Evolutionary conservation across 2,113 vertebrate genomes (phyloP).

Genomic region (Cyanistes caeruleus): DNA sequence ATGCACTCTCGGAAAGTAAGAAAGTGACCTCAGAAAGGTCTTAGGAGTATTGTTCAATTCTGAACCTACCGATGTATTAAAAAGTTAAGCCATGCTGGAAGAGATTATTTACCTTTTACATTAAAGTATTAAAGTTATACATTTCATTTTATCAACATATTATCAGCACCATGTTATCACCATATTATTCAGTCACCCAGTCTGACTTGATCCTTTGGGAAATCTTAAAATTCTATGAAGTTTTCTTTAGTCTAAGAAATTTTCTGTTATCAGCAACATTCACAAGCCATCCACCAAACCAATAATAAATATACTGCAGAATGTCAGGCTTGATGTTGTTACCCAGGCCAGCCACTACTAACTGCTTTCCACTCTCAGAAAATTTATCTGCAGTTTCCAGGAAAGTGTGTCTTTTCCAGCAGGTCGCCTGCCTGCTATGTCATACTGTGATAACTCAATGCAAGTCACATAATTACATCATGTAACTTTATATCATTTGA

Average conservation of each 20-base stretch:
- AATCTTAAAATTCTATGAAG: neutral
- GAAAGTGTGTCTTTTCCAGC: neutral
- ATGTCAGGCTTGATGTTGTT: neutral
- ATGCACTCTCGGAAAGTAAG: neutral
- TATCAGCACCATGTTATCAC: neutral
- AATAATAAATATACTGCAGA: constrained; percentile 50
- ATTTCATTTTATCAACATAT: constrained; percentile 5
- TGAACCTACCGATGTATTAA: neutral
- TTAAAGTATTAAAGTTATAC: neutral
- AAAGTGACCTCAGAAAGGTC: neutral
- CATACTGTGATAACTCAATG: constrained; percentile 59
- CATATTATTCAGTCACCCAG: neutral
- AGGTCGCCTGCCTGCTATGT: constrained; percentile 41
- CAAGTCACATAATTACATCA: constrained; percentile 50
- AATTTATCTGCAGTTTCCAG: constrained; percentile 62
- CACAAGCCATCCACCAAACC: neutral
- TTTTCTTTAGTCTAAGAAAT: neutral
- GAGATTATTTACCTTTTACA: neutral
- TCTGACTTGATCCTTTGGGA: neutral
- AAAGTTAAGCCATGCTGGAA: neutral
- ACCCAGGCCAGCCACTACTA: constrained; percentile 12
- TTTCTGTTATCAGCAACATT: constrained; percentile 20
- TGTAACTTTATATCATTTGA: constrained; percentile 62
- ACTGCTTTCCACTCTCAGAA: neutral
- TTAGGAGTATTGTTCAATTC: neutral